These are phyloP conservation scores for Speoplatyrhinus poulsoni DNA, from an alignment of 2,113 vertebrate genomes.

Conservation along the genomic window DNA sequence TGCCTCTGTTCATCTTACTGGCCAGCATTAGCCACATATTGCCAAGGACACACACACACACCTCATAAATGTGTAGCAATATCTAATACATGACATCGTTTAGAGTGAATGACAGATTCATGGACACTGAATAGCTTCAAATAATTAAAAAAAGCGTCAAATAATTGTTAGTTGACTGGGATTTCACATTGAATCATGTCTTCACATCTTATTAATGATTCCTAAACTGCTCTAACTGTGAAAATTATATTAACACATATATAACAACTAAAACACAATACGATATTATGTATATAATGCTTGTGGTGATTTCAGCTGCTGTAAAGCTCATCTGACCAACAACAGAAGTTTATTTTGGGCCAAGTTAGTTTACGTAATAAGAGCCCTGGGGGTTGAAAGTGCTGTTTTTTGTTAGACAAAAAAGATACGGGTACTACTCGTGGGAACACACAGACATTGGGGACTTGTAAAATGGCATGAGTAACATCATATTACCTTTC, in stretches of 20 bases:
- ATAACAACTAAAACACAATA: background rate
- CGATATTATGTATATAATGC: background rate
- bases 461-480: background rate
- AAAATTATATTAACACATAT: background rate
- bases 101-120: too few species aligned
- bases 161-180: too few species aligned
- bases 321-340: background rate
- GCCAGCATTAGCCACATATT: too few species aligned
- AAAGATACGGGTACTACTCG: conserved; percentile 21
- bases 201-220: too few species aligned
- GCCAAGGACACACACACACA: too few species aligned
- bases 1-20: background rate
- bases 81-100: too few species aligned
- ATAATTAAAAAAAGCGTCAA: too few species aligned
- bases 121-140: too few species aligned
- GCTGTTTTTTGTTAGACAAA: conserved; percentile 31
- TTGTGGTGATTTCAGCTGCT: background rate
- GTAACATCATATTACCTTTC: conserved; percentile 17
- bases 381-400: conserved; percentile 14
- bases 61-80: too few species aligned
- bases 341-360: background rate
- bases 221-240: too few species aligned
- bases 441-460: background rate
- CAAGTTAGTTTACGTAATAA: conserved; percentile 3
- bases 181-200: too few species aligned